Evolutionary conservation across 2,888 invertebrate genomes (phyloP), one percentile per base, ranked within the genome.

Genomic region (Epirrita christyi): DNA sequence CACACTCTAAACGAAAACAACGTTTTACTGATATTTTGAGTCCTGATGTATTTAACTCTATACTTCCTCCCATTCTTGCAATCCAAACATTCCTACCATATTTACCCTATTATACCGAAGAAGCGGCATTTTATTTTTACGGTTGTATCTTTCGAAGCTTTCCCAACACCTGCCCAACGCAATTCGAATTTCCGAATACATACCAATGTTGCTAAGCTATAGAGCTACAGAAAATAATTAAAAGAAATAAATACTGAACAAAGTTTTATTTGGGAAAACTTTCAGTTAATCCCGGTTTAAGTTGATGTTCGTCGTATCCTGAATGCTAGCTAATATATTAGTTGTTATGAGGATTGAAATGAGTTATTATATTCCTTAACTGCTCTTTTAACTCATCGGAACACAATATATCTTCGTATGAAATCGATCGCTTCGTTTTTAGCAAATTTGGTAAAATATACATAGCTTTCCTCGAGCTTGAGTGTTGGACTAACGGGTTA

Each of bases 121-220:
- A 76, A 71, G 76, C 67, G 68, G 73, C 74, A 72, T 83, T 87
- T n/a, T 85, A 83, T 81, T 86, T 86, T 86, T 84, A 85, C 80
- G 72, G 70, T 68, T 66, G 67, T 78, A 76, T 85, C 80, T 85
- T 79, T 70, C 75, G 72, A 83, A 86, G 83, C 82, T 82, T 79
- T 81, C 68, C 67, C 74, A 67, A 72, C 74, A 71, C 77, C 72
- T 72, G 44, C 71, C 73, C 69, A 54, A 64, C 68, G 75, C 78
- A 77, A 81, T 81, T 78, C 77, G 72, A 81, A 80, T 78, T 76
- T 66, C 69, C 72, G 70, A 83, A 85, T 78, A 75, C 78, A 79
- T 76, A 72, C 73, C 75, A 74, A 66, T 69, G 71, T 74, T 73
- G 52, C 63, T 69, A 67, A 55, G 61, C 67, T 73, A n/a, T n/a